Base-by-base conservation (phyloP, 2,797 vertebrate species). In the Melanotaenia parkinsoni region DNA sequence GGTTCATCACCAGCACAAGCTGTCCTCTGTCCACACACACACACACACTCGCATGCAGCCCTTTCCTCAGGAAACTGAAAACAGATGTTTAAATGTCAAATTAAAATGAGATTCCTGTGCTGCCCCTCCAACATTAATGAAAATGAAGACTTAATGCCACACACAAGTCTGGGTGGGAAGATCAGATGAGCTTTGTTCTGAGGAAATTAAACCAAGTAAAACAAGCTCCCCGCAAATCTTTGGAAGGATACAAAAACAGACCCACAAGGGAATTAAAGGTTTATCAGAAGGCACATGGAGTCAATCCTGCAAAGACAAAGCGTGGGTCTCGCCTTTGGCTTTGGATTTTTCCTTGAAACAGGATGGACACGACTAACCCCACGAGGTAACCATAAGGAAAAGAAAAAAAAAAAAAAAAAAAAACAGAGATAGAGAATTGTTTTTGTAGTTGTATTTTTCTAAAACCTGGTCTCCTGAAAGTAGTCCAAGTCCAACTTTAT, bases 1-100 rank as follows among this genome's bases (percentile, higher is more conserved):
- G 81, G 86, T 88, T 82, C 86, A 74, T 82, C 80, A 67, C 77
- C 84, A 74, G 56, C 61, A 61, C 67, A 78, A 76, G 84, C 77
- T 75, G 78, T 73, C 77, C 59, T 37, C 56, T 43, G 7, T 77
- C 65, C 72, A 45, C 51, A 16, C 63, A 28, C 64, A 70, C 37
- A 28, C 67, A 70, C 73, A 22, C 72, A 51, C 26, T 20, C 43
- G 45, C 57, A 72, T 54, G 14, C 76, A 59, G 72, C 58, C 63
- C 85, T 71, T 85, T 82, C 85, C 76, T 70, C 57, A 87, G 85
- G 88, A 94, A 93, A 95, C 93, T 93, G 83, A 93, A 94, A 94
- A 91, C 95, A 95, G 94, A 95, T 94, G 94, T 89, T 84, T 90
- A 94, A 94, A 95, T 93, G 92, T 95, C 92, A 94, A 94, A 95